A percentile compares a stretch with the other conserved stretches of the same genome.
Conservation (phyloP, 2,113 vertebrate genomes). For the Sturnira hondurensis region DNA sequence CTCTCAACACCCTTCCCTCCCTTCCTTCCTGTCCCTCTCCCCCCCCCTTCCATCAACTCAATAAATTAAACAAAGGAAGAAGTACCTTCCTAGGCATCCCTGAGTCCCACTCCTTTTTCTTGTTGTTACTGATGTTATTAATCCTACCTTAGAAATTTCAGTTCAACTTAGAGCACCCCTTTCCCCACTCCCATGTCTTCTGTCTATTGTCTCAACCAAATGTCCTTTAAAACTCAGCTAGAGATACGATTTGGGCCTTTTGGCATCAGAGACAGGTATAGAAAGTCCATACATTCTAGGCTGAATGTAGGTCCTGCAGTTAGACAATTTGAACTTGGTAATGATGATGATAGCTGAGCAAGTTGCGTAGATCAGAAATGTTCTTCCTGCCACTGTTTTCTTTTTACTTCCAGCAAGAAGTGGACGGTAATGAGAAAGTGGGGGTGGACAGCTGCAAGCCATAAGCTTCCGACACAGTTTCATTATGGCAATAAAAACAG, state of each 20-base stretch:
- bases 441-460: background rate
- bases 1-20: too few species aligned
- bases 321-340: background rate
- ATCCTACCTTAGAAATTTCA: background rate
- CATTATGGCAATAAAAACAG: background rate
- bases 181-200: background rate
- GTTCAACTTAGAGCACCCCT: background rate
- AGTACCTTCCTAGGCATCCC: background rate
- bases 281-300: conserved; percentile 45
- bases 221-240: conserved; percentile 19
- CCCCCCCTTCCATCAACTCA: too few species aligned
- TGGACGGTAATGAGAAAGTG: background rate
- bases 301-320: conserved; percentile 10
- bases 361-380: conserved; percentile 24
- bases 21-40: too few species aligned
- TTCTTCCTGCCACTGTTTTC: conserved; percentile 15
- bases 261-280: background rate
- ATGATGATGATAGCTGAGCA: background rate
- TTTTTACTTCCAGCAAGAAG: conserved; percentile 41
- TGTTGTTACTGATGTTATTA: background rate
- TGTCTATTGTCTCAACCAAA: conserved; percentile 25
- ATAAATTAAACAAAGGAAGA: too few species aligned
- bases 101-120: background rate
- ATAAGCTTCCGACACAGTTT: background rate
- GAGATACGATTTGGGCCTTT: background rate